Conservation (phyloP, 2,113 vertebrate genomes). For the Apodemus sylvaticus region DNA sequence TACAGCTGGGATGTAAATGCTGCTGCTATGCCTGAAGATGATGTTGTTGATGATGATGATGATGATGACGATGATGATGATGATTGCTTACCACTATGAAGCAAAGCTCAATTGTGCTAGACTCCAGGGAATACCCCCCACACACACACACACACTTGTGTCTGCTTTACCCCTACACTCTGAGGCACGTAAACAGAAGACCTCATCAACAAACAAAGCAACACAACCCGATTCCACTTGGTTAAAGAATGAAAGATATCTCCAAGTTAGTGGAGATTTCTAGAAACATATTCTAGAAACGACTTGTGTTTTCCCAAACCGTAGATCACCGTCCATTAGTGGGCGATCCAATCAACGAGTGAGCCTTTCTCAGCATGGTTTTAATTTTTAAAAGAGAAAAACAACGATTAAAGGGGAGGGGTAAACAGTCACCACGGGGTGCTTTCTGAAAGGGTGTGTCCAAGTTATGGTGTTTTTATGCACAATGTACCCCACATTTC, state of each 20-base stretch:
- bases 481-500: not conserved
- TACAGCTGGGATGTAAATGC: not conserved
- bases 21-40: not conserved
- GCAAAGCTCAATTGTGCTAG: not conserved
- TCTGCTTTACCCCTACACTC: not conserved
- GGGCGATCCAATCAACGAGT: not conserved
- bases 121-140: not conserved
- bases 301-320: conserved; percentile 1
- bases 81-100: fast-evolving
- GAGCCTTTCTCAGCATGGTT: not conserved
- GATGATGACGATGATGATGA: too few species aligned
- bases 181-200: not conserved
- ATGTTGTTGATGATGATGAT: too few species aligned
- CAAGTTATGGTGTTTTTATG: not conserved
- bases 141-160: not conserved
- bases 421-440: not conserved
- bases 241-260: not conserved
- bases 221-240: not conserved
- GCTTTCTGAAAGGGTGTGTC: not conserved
- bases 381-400: conserved; percentile 17
- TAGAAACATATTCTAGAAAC: not conserved
- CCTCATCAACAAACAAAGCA: not conserved
- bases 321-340: not conserved
- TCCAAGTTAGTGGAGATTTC: not conserved
- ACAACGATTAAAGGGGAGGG: not conserved